These are phyloP conservation scores for Drosophila ironensis DNA, from an alignment of 1,140 invertebrate species.

Conservation along the genomic window DNA sequence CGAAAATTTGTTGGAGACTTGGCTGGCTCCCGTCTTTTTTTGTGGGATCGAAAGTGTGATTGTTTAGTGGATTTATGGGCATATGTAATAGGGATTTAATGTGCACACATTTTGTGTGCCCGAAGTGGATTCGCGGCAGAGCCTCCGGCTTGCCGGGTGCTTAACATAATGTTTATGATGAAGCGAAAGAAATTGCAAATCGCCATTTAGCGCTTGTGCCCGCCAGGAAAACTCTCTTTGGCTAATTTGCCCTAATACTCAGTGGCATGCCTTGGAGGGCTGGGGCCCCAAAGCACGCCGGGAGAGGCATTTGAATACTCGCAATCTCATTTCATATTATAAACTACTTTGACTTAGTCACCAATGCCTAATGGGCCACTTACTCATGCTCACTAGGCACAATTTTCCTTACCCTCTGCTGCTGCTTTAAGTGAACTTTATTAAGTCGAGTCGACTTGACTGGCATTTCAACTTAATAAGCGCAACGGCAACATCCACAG, in stretches of 20 bases:
- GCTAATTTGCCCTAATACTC: too few species aligned
- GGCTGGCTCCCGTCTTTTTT: conserved; percentile 48
- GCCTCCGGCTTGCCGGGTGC: conserved; percentile 30
- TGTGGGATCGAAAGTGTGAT: conserved; percentile 66
- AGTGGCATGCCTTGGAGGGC: not conserved
- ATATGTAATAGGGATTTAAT: conserved; percentile 79
- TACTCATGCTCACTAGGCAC: conserved; percentile 55
- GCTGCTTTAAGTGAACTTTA: conserved; percentile 63
- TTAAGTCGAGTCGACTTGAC: conserved; percentile 60
- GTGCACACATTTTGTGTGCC: conserved; percentile 68
- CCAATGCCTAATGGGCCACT: conserved; percentile 46
- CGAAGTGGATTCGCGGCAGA: conserved; percentile 59
- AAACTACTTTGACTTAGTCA: conserved; percentile 42
- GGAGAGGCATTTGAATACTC: conserved; percentile 18
- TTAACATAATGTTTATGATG: conserved; percentile 77
- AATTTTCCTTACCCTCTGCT: conserved; percentile 30
- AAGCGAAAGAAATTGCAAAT: conserved; percentile 52
- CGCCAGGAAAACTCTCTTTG: not conserved
- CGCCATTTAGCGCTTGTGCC: conserved; percentile 38
- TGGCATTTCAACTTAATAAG: conserved; percentile 73
- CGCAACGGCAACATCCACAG: conserved; percentile 41
- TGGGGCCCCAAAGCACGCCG: not conserved
- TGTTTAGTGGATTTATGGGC: conserved; percentile 78
- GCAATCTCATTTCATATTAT: conserved; percentile 25
- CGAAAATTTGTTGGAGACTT: conserved; percentile 74